Evolutionary conservation across 2,888 invertebrate genomes (phyloP), one percentile per base, ranked within the genome.

Genomic region (Andrena bicolor): DNA sequence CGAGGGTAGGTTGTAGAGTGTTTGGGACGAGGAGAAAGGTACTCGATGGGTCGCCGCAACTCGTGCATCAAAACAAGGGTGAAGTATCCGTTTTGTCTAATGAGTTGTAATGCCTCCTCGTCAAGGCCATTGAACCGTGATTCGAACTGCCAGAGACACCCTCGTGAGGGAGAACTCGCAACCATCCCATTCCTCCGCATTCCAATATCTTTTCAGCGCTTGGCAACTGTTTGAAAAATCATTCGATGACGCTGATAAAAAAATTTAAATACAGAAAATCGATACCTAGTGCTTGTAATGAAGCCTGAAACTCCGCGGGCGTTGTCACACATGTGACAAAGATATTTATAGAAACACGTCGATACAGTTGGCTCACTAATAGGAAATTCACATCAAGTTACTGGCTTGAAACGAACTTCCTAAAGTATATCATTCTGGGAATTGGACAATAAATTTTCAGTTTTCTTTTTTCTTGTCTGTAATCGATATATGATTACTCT

Each of bases 51-150:
- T 74, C 61, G 76, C 61, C 73, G 68, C 73, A 76, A 72, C 68
- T 76, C 72, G 72, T 83, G 83, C 83, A 76, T 76, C 68, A 68
- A 63, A 77, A 83, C 80, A 58, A 68, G 64, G 78, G 77, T 73
- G 53, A 74, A 76, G 70, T 71, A 84, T 80, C 87, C 83, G 80
- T 86, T 88, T 88, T 88, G 84, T 87, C 72, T 88, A 88, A 88
- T 88, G 88, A 87, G 82, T 87, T 82, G 88, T 87, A 83, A 88
- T 87, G 82, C 81, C 61, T 74, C 75, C 75, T 82, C 84, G 76
- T 78, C 83, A 79, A 80, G 79, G 76, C 71, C 77, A 53, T 78
- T 86, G 80, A 79, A 87, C 80, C 84, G 83, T 87, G 78, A 82
- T 68, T 82, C 72, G 74, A 82, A 80, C 74, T 64, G 56, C 63